A percentile compares a stretch with the other conserved stretches of the same genome.
Conservation (phyloP, 2,888 invertebrate genomes). For the Lymantria monacha region DNA sequence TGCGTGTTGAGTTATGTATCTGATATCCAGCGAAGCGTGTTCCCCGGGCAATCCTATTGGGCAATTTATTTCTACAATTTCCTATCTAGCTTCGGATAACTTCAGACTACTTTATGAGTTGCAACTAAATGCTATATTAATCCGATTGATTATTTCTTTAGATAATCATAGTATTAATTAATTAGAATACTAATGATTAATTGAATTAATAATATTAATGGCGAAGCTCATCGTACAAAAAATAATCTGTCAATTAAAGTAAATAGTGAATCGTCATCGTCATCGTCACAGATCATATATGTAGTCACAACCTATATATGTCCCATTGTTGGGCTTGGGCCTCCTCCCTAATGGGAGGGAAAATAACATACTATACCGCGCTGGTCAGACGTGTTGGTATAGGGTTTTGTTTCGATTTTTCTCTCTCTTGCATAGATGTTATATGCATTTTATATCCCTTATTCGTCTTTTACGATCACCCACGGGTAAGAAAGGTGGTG, state of each 20-base stretch:
- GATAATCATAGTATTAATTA: not conserved
- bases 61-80: conserved; percentile 69
- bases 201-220: not conserved
- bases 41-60: conserved; percentile 70
- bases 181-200: conserved; percentile 2
- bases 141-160: conserved; percentile 9
- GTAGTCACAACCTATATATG: too few relatives aligned
- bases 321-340: too few relatives aligned
- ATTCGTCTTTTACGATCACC: too few relatives aligned
- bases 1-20: conserved; percentile 72
- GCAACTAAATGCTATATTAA: conserved; percentile 30
- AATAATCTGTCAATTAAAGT: not conserved
- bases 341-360: too few relatives aligned
- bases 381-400: too few relatives aligned
- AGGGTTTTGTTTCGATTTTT: too few relatives aligned
- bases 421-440: too few relatives aligned
- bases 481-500: too few relatives aligned
- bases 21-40: conserved; percentile 59
- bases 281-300: too few relatives aligned
- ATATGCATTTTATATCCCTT: too few relatives aligned
- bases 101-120: conserved; percentile 55
- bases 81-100: conserved; percentile 59
- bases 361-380: too few relatives aligned
- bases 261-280: too few relatives aligned
- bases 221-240: not conserved